Conservation (phyloP, 2,888 invertebrate species). For the Tricholauxania praeusta region DNA sequence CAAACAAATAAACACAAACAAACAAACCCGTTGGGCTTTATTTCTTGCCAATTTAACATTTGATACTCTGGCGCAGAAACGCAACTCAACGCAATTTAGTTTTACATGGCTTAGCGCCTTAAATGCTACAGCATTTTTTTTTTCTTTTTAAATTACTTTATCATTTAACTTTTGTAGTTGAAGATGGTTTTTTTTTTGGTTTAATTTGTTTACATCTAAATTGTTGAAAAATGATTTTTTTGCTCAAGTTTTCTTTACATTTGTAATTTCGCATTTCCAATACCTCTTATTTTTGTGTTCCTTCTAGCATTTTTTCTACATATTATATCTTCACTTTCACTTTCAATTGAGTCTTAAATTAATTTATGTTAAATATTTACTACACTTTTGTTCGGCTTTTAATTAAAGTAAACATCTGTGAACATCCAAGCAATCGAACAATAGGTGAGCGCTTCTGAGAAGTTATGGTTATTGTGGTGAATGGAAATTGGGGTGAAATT, state of each 20-base stretch:
- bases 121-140: slow-evolving; percentile 15
- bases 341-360: slow-evolving; percentile 28
- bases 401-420: slow-evolving; percentile 31
- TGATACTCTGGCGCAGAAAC: not conserved
- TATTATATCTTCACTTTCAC: slow-evolving; percentile 2
- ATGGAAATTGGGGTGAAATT: not conserved
- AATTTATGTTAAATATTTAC: slow-evolving; percentile 34
- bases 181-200: not conserved
- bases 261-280: not conserved
- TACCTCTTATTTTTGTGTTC: not conserved
- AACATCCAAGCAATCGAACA: not conserved
- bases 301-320: not conserved
- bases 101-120: not conserved
- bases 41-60: slow-evolving; percentile 32
- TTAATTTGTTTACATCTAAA: not conserved
- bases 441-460: too few relatives aligned
- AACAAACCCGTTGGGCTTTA: slow-evolving; percentile 11
- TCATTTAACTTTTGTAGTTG: not conserved
- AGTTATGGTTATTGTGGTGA: too few relatives aligned
- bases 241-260: not conserved
- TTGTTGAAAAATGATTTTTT: not conserved
- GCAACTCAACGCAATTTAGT: slow-evolving; percentile 14
- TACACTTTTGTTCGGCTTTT: slow-evolving; percentile 25
- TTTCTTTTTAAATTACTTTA: not conserved
- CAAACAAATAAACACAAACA: not conserved